Conservation (phyloP, 2,888 invertebrate species). For the Xylophagus ater region DNA sequence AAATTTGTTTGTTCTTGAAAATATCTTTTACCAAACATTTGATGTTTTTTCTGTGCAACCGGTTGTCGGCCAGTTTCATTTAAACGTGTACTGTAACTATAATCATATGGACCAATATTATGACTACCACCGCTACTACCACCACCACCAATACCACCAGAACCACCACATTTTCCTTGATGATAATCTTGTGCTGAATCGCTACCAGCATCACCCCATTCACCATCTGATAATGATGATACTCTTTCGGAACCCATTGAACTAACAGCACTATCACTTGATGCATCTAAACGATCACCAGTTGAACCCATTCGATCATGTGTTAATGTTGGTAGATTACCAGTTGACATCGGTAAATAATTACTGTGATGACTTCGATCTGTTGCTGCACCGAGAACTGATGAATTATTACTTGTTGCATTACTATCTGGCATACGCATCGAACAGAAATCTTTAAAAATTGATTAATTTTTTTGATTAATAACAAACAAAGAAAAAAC, state of each 20-base stretch:
- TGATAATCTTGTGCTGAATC: slow-evolving; percentile 77
- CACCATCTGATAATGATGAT: slow-evolving; percentile 76
- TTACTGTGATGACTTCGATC: slow-evolving; percentile 27
- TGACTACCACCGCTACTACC: slow-evolving; percentile 13
- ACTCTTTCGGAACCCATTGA: slow-evolving; percentile 88
- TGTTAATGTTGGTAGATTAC: slow-evolving; percentile 24
- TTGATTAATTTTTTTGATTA: not conserved
- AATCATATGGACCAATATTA: slow-evolving; percentile 67
- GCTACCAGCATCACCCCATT: slow-evolving; percentile 80
- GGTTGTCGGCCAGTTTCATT: slow-evolving; percentile 47
- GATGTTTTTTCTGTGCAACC: slow-evolving; percentile 81
- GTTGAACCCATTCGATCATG: slow-evolving; percentile 41
- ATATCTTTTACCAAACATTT: slow-evolving; percentile 82
- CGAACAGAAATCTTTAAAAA: slow-evolving; percentile 63
- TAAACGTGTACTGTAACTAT: slow-evolving; percentile 50
- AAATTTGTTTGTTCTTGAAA: slow-evolving; percentile 49
- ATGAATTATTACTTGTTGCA: slow-evolving; percentile 35
- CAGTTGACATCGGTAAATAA: slow-evolving; percentile 18
- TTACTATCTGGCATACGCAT: slow-evolving; percentile 68
- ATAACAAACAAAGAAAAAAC: slow-evolving; percentile 1
- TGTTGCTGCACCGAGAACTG: slow-evolving; percentile 27
- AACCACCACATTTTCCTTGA: slow-evolving; percentile 33
- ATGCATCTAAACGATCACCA: slow-evolving; percentile 66
- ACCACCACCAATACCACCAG: not conserved
- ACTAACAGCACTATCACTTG: slow-evolving; percentile 84